These are phyloP conservation scores for Pipistrellus kuhlii DNA, from an alignment of 2,797 vertebrate genomes.

Conservation along the genomic window DNA sequence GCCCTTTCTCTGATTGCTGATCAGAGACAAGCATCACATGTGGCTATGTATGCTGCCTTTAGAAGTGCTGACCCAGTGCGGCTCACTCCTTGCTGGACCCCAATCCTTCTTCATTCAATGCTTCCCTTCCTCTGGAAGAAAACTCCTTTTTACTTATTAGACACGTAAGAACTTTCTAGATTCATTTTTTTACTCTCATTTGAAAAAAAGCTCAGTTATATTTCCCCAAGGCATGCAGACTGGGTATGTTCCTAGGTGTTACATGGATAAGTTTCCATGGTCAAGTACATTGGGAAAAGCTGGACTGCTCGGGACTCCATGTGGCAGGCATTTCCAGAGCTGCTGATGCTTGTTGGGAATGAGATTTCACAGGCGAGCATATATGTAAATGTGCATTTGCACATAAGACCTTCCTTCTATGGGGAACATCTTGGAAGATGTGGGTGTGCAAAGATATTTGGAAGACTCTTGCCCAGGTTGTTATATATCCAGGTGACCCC, in stretches of 20 bases:
- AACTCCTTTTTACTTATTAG: neutral
- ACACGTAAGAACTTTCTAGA: neutral
- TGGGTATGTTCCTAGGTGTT: neutral
- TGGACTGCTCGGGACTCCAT: no score
- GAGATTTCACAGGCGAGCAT: neutral
- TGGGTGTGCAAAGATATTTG: neutral
- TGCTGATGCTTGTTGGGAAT: fast-evolving
- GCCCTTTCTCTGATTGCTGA: fast-evolving
- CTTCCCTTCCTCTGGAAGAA: neutral
- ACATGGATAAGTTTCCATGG: neutral
- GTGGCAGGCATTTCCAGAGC: neutral
- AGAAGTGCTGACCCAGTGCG: fast-evolving
- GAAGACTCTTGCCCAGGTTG: fast-evolving
- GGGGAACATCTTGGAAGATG: neutral
- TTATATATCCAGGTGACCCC: neutral
- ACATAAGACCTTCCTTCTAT: neutral
- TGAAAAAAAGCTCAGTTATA: neutral
- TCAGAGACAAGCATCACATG: fast-evolving
- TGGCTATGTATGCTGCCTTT: fast-evolving
- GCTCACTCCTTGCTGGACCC: neutral
- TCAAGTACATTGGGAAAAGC: neutral
- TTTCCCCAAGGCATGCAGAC: neutral
- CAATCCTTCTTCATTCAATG: neutral
- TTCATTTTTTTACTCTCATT: neutral
- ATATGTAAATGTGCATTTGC: neutral